Conservation (phyloP, 92 coral and sea anemone genomes). For the Montipora capitata region DNA sequence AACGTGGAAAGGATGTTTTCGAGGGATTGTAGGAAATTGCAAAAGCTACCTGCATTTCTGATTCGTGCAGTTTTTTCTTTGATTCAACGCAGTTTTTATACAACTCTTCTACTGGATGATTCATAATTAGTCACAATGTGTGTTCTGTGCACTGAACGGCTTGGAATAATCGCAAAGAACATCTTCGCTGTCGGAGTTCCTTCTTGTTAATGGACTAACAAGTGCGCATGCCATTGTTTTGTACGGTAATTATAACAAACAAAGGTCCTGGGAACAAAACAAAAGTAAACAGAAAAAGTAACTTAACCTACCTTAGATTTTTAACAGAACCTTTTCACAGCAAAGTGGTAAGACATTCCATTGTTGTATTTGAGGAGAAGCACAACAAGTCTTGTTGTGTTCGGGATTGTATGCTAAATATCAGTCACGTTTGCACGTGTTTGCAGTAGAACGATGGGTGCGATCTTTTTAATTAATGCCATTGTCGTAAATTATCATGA, state of each 20-base stretch:
- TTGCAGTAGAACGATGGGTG: background rate
- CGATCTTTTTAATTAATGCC: background rate
- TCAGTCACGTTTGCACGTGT: slow-evolving; percentile 18
- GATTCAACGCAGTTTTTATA: too few species aligned
- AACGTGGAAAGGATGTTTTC: too few species aligned
- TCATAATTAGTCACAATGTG: too few species aligned
- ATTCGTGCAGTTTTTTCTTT: too few species aligned
- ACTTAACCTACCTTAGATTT: slow-evolving; percentile 32
- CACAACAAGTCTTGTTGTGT: background rate
- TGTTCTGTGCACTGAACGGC: too few species aligned
- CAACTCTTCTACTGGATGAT: too few species aligned
- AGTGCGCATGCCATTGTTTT: background rate
- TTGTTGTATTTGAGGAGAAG: background rate
- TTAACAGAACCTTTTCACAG: background rate
- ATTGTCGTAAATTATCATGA: too few species aligned
- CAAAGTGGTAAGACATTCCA: slow-evolving; percentile 2
- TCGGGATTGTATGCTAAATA: background rate
- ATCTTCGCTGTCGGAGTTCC: too few species aligned
- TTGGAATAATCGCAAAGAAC: too few species aligned
- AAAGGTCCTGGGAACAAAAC: too few species aligned
- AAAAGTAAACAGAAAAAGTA: background rate
- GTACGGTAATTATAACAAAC: background rate
- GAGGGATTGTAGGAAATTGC: too few species aligned
- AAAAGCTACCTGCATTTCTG: too few species aligned
- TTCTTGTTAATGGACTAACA: background rate